phyloP scores from a whole-genome alignment of 2,113 vertebrate genomes.

The Corydoras sp. region DNA sequence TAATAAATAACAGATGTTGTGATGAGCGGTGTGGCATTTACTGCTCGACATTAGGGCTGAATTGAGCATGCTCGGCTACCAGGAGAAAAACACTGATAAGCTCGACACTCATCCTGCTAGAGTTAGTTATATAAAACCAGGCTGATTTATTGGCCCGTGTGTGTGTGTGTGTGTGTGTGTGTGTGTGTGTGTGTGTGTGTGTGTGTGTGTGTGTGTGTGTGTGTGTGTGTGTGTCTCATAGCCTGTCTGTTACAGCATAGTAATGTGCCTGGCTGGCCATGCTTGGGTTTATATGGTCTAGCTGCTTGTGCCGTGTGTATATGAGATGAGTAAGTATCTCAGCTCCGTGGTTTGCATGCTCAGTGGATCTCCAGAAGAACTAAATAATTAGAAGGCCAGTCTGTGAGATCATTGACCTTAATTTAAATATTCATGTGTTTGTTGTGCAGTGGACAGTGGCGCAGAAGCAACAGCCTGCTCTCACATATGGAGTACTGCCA shows the following conservation, averaged over 20 bases:
- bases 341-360: conserved; percentile 66
- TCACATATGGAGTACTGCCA: conserved; percentile 68
- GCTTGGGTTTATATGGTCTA: background rate
- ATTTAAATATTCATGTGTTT: conserved; percentile 80
- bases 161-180: conserved; percentile 38
- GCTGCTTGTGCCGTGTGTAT: conserved; percentile 11
- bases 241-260: conserved; percentile 10
- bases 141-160: conserved; percentile 31
- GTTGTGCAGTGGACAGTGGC: conserved; percentile 72
- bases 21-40: conserved; percentile 66
- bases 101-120: conserved; percentile 26
- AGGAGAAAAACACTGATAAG: conserved; percentile 53
- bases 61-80: conserved; percentile 17
- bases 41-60: conserved; percentile 18
- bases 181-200: background rate
- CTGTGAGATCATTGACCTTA: conserved; percentile 74
- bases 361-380: conserved; percentile 65
- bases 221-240: background rate
- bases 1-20: conserved; percentile 78
- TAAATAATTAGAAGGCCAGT: conserved; percentile 74
- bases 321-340: conserved; percentile 40
- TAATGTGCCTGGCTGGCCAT: conserved; percentile 8
- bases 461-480: conserved; percentile 62
- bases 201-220: conserved; percentile 21
- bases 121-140: conserved; percentile 35